Evolutionary conservation across 1,140 invertebrate genomes (phyloP), one percentile per base, ranked within the genome.

Genomic region (Hypothenemus hampei): DNA sequence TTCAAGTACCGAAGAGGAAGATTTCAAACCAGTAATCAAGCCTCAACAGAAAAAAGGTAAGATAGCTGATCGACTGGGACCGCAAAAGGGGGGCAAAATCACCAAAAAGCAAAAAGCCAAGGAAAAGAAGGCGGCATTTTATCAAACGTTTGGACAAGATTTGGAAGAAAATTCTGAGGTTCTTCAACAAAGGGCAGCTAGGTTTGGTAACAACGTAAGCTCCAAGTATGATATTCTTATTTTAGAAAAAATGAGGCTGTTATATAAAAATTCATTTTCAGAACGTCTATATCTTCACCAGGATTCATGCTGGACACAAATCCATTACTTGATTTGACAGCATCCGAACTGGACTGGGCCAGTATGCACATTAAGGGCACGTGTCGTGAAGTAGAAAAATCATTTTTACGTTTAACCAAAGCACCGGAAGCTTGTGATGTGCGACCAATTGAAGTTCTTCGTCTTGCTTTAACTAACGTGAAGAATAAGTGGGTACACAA

Each of bases 331-430:
- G 3, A 11, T n/a, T 15, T 7, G 7, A 16, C 7, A 11, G 75
- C 75, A 40, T 83, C 85, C 59, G 85, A 87, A 62, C 84, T 90
- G 75, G 88, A 91, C 74, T 82, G 87, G 73, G 80, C 83, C 60
- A 82, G 86, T 69, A 82, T 89, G 70, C 88, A 93, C 73, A 91
- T 98, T 69, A 86, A 97, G 50, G 96, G 95, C 21, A 93, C 90
- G 1, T 96, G 89, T 75, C 81, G 79, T 69, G 87, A 96, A 71
- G 74, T 98, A 59, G 95, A 98, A 72, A 98, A 98, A 71, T 87
- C 84, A 35, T 98, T 97, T 72, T 79, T 98, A 36, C 79, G 96
- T 64, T 80, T 98, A 4, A 98, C 96, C 22, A 88, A 95, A 85
- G 93, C 93, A 64, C 94, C 94, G 59, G 91, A 93, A 69, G 79